Base-by-base conservation (phyloP, 2,888 invertebrate species). In the Macrosiphum euphorbiae region DNA sequence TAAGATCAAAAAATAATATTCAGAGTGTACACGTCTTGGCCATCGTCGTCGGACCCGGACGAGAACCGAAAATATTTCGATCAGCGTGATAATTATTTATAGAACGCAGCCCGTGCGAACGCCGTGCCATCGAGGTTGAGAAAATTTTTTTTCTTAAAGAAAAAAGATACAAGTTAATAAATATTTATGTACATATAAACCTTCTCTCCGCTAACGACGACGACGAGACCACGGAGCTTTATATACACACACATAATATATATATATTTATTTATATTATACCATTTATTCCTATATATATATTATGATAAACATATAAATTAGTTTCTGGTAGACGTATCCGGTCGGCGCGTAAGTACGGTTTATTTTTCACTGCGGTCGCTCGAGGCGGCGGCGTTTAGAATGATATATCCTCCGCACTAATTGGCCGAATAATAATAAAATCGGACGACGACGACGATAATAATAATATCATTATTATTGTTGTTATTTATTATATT, bases 261-360 rank as follows among this genome's bases (percentile, higher is more conserved):
- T 52, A 3, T 52, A 52, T 52, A 44, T 52, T n/a, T 52, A 52
- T 52, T 1, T 52, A 52, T 52, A 10, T 47, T n/a, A 47, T 47
- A 47, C n/a, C n/a, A n/a, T n/a, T n/a, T 47, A 44, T 47, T n/a
- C n/a, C 10, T 47, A n/a, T 67, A 16, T 67, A 67, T 67, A n/a
- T 50, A 35, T 88, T 52, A 88, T 52, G 47, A 86, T 86, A 88
- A 88, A 61, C 61, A 61, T 88, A 88, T 88, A 88, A 88, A 88
- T 88, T 88, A 61, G 88, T 88, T 88, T 88, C 35, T 88, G 55
- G 35, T 88, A 41, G 89, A 90, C 47, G 10, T n/a, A 52, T 88
- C 88, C 88, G 88, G 88, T 88, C 88, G 28, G 28, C 47, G 28
- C 86, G 86, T 86, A 44, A 86, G 86, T 86, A 44, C 47, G 86